Evolutionary conservation across 1,140 invertebrate species (phyloP).

Genomic region (Drosophila subpulchrella): DNA sequence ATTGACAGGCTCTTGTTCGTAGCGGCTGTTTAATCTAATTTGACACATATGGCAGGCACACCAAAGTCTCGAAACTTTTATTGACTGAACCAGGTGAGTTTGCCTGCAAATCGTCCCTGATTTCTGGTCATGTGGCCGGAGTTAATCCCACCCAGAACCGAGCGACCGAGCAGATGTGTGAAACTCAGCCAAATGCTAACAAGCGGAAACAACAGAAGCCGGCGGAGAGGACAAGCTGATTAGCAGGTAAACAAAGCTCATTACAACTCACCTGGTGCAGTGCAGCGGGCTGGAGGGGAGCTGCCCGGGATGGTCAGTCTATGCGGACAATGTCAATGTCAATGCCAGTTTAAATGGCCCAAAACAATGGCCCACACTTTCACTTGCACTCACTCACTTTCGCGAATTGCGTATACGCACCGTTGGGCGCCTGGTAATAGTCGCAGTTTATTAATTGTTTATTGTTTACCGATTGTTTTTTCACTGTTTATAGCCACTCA

Average conservation of each 20-base stretch:
- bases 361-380: conserved; percentile 34
- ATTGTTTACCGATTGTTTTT: conserved; percentile 20
- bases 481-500: conserved; percentile 34
- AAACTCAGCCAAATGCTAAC: conserved; percentile 48
- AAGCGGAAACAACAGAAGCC: conserved; percentile 38
- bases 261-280: conserved; percentile 38
- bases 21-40: conserved; percentile 8
- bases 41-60: conserved; percentile 1
- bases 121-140: conserved; percentile 26
- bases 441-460: conserved; percentile 57
- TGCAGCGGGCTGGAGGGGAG: conserved; percentile 10
- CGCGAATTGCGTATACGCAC: conserved; percentile 38
- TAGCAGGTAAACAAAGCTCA: conserved; percentile 51
- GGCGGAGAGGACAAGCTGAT: conserved; percentile 52
- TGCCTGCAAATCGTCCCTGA: neutral
- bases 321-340: conserved; percentile 66
- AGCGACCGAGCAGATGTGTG: conserved; percentile 35
- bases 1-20: neutral
- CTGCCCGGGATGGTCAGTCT: conserved; percentile 4
- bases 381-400: conserved; percentile 38
- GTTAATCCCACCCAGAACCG: conserved; percentile 19
- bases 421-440: conserved; percentile 30
- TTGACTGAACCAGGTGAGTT: neutral
- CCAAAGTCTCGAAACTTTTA: neutral
- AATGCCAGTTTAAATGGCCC: conserved; percentile 38